Evolutionary conservation across 2,888 invertebrate genomes (phyloP), one percentile per base, ranked within the genome.

Genomic region (Drosophila monieri): DNA sequence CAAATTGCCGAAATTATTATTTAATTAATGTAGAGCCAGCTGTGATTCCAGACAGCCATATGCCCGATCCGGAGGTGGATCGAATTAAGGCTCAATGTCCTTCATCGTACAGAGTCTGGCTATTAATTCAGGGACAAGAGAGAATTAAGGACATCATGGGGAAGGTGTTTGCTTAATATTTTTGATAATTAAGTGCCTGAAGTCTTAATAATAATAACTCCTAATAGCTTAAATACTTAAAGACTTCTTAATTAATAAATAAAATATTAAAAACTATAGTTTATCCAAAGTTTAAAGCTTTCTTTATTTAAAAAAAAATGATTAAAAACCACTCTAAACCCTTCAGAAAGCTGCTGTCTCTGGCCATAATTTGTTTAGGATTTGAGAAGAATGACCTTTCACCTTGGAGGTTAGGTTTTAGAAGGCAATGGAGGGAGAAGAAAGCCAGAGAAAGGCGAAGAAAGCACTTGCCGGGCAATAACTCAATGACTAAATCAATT

Each of bases 401-500:
- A 30, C 39, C 39, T 41, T 41, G 3, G 1, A 10, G n/a, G 12
- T 25, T 1, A 9, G 27, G 3, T 9, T 27, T 3, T 2, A 35
- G 2, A 12, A 32, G 14, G 27, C 9, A 39, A 5, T 27, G 12
- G 10, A 3, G 2, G 21, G n/a, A 1, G 35, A 6, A 9, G 27
- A 30, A n/a, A n/a, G n/a, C n/a, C n/a, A n/a, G n/a, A n/a, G n/a
- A n/a, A n/a, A n/a, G n/a, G n/a, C n/a, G n/a, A n/a, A n/a, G 9
- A 9, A 21, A 10, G 9, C 21, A 12, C 21, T 21, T 23, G 66
- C 30, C 35, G 44, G 76, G 53, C 68, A 68, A 73, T 68, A 73
- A 58, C 62, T 78, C 79, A 74, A 79, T 71, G 51, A 47, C 74
- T 68, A 78, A 78, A 71, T 78, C 78, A 83, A 78, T 78, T 76